phyloP scores from a whole-genome alignment of 2,113 vertebrate genomes.

The Megalops atlanticus region DNA sequence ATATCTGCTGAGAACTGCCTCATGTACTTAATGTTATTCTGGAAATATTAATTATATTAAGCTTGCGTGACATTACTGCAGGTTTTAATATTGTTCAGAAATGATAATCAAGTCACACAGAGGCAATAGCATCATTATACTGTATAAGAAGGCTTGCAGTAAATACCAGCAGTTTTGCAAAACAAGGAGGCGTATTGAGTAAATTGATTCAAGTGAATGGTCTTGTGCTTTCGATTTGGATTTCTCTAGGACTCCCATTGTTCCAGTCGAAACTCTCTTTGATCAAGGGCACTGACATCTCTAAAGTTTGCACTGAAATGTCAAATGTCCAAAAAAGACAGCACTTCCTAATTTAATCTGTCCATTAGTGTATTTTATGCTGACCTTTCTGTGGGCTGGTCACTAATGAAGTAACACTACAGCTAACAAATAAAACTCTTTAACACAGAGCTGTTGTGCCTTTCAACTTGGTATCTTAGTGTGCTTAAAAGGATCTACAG shows the following conservation, averaged over 20 bases:
- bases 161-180: not conserved
- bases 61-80: constrained; percentile 29
- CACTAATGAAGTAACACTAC: not conserved
- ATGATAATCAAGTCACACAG: not conserved
- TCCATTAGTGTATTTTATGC: not conserved
- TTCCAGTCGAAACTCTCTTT: not conserved
- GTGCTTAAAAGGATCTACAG: not conserved
- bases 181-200: not conserved
- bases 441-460: not conserved
- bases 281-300: not conserved
- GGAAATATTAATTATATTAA: constrained; percentile 43
- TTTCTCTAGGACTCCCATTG: constrained; percentile 2
- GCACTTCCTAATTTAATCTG: not conserved
- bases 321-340: not conserved
- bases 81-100: constrained; percentile 39
- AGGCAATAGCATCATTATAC: not conserved
- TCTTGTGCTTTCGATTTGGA: constrained; percentile 10
- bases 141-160: not conserved
- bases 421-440: not conserved
- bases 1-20: constrained; percentile 46
- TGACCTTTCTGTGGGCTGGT: not conserved
- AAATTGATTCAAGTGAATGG: not conserved
- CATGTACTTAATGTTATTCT: constrained; percentile 37
- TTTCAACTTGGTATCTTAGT: not conserved
- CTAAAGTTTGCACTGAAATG: constrained; percentile 1